Conservation (phyloP, 2,113 vertebrate species). For the Rhinopithecus roxellana region DNA sequence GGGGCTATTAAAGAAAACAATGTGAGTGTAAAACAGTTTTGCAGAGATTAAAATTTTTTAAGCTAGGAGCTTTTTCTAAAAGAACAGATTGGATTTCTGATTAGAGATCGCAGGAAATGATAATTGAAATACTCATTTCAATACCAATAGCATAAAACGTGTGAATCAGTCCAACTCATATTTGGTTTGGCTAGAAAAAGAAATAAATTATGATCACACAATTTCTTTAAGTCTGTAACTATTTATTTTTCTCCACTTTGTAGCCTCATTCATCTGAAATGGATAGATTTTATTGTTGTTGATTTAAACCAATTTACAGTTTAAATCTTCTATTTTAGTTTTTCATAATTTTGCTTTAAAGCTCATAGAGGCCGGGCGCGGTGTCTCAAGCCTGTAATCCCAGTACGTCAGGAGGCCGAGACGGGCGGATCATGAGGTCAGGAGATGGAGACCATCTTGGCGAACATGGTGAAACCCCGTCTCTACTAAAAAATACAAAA, state of each 20-base stretch:
- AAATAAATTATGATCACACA: conserved; percentile 6
- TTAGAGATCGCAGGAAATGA: conserved; percentile 64
- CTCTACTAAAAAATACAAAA: too few species aligned
- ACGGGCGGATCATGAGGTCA: too few species aligned
- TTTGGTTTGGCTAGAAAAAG: conserved; percentile 28
- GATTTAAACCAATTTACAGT: conserved; percentile 36
- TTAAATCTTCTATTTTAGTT: not conserved
- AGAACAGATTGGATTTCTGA: conserved; percentile 73
- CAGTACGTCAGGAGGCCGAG: too few species aligned
- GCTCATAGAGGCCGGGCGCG: too few species aligned
- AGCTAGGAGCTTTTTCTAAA: conserved; percentile 59
- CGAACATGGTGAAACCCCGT: too few species aligned
- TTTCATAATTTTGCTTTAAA: not conserved
- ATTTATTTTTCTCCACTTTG: not conserved
- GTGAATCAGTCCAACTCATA: not conserved
- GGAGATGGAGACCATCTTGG: too few species aligned
- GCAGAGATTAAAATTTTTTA: conserved; percentile 64
- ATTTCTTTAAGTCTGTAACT: not conserved
- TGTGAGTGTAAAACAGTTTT: conserved; percentile 67
- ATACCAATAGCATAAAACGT: conserved; percentile 59
- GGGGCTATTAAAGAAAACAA: conserved; percentile 67
- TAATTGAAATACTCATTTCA: conserved; percentile 62
- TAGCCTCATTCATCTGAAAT: not conserved
- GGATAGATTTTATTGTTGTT: not conserved
- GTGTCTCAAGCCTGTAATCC: too few species aligned